Base-by-base conservation (phyloP, 2,888 invertebrate species). In the Cosmia pyralina region DNA sequence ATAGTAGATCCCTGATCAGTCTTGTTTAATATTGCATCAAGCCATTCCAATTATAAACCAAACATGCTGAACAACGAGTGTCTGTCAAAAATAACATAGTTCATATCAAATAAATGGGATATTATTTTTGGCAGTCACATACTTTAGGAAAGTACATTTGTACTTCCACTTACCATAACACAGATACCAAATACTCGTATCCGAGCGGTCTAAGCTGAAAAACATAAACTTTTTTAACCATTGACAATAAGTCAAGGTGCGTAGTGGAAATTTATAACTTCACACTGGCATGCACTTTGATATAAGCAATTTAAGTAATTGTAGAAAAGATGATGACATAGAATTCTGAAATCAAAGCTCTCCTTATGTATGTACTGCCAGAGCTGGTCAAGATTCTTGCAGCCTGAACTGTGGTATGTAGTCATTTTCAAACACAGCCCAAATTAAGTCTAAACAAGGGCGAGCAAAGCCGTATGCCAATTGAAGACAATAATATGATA, bases 91-190 rank as follows among this genome's bases (percentile, higher is more conserved):
- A 90, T 84, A 89, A 86, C 41, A 72, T 10, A 57, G 28, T 46
- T 41, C 1, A 41, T 22, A 53, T 58, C 19, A 44, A 58, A 59
- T 52, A 28, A n/a, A 46, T 22, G 50, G 22, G 38, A 46, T 60
- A 79, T 88, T 89, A 88, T 89, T 91, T 89, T 89, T 91, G 88
- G 83, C 89, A 91, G 90, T 85, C 91, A 89, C 89, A n/a, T 64
- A 90, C 48, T 66, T 87, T 86, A 92, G 92, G 95, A 95, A 94
- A 93, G 95, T 94, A 96, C 95, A 86, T 84, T 74, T 77, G 95
- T 95, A 96, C 96, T 92, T 93, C 92, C 95, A 96, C 96, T 96
- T 96, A 96, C 96, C 96, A 96, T 95, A 89, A 90, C 90, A 91
- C 90, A 91, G 93, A 92, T 93, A 95, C 90, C 94, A 94, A 74